Conservation (phyloP, 2,888 invertebrate genomes). For the Enchytraeus crypticus region DNA sequence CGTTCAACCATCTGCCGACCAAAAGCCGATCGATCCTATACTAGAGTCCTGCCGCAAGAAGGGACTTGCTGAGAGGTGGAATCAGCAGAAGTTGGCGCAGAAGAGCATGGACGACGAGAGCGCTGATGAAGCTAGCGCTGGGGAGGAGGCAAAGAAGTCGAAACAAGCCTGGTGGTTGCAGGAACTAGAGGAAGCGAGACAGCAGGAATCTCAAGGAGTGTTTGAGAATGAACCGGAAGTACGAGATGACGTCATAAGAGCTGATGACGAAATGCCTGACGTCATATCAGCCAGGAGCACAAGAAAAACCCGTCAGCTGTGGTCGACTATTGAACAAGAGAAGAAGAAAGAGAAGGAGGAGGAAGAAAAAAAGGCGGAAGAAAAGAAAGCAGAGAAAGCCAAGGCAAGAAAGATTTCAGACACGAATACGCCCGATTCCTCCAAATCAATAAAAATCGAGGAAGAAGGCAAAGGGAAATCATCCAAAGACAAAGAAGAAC, state of each 20-base stretch:
- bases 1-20: neutral
- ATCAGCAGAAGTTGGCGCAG: neutral
- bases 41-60: neutral
- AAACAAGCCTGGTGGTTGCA: neutral
- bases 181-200: neutral
- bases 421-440: too few species aligned
- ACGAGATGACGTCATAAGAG: constrained; percentile 1
- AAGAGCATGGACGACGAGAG: neutral
- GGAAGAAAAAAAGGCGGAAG: too few species aligned
- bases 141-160: neutral
- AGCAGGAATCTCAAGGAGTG: neutral
- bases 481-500: too few species aligned
- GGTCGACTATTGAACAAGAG: constrained; percentile 3
- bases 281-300: neutral
- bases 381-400: too few species aligned
- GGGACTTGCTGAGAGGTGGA: neutral
- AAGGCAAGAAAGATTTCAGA: too few species aligned
- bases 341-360: neutral
- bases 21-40: too few species aligned
- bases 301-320: neutral
- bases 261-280: constrained; percentile 6
- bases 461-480: too few species aligned
- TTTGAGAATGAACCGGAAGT: constrained; percentile 6
- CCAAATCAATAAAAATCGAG: too few species aligned
- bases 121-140: neutral